A percentile compares a stretch with the other conserved stretches of the same genome.
phyloP scores from a whole-genome alignment of 2,797 vertebrate genomes.

The Loris lydekkerianus region DNA sequence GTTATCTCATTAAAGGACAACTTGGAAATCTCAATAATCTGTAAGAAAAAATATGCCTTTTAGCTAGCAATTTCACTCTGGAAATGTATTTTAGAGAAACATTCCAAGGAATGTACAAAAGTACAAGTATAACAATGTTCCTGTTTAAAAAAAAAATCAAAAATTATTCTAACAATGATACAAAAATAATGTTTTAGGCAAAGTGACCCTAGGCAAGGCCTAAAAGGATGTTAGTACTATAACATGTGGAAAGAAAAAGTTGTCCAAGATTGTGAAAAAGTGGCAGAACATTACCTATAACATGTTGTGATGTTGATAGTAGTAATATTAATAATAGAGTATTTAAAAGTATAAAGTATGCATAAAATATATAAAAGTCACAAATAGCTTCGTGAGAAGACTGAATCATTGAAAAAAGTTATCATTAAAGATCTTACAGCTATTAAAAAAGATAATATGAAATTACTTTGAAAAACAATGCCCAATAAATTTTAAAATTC shows the following conservation, averaged over 20 bases:
- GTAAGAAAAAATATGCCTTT: neutral
- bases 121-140: neutral
- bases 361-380: neutral
- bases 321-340: neutral
- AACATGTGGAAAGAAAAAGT: neutral
- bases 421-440: neutral
- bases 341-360: neutral
- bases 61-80: conserved; percentile 9
- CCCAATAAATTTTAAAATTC: neutral
- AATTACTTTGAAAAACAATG: conserved; percentile 7
- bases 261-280: neutral
- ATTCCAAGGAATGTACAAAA: neutral
- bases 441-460: neutral
- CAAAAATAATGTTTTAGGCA: neutral
- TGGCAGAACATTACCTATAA: neutral
- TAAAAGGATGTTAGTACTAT: neutral
- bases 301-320: neutral
- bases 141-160: neutral
- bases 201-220: neutral
- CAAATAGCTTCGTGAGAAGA: neutral
- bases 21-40: conserved; percentile 34
- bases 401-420: neutral
- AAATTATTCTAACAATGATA: neutral
- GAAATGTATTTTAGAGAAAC: neutral
- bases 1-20: neutral